Evolutionary conservation across 2,888 invertebrate genomes (phyloP).

Genomic region (Drosophila prolongata): DNA sequence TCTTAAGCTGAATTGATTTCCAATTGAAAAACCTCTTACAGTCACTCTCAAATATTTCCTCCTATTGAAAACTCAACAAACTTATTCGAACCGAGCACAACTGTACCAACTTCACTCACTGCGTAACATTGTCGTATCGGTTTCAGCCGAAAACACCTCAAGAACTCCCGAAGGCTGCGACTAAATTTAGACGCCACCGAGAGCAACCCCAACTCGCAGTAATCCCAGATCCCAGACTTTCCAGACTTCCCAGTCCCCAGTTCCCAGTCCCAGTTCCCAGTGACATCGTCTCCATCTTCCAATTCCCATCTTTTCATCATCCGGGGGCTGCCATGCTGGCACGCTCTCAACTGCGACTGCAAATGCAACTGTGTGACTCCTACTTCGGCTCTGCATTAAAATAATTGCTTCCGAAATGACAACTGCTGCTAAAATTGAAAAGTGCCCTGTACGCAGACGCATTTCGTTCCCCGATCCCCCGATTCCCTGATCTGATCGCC

Average conservation of each 20-base stretch:
- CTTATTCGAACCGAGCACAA: slow-evolving; percentile 44
- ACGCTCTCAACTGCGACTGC: slow-evolving; percentile 50
- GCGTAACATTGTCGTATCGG: slow-evolving; percentile 53
- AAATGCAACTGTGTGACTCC: slow-evolving; percentile 28
- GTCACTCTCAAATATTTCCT: not conserved
- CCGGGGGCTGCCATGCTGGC: slow-evolving; percentile 42
- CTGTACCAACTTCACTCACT: slow-evolving; percentile 54
- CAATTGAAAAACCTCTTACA: not conserved
- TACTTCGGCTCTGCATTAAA: slow-evolving; percentile 68
- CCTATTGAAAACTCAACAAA: not conserved
- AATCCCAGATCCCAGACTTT: slow-evolving; percentile 25
- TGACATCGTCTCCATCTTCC: slow-evolving; percentile 42
- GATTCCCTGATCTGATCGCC: slow-evolving; percentile 5
- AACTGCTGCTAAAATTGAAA: slow-evolving; percentile 63
- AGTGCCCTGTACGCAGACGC: slow-evolving; percentile 42
- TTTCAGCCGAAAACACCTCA: slow-evolving; percentile 69
- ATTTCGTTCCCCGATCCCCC: slow-evolving; percentile 15
- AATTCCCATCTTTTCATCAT: slow-evolving; percentile 24
- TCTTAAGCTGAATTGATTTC: not conserved
- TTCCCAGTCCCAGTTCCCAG: no score
- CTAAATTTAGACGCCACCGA: slow-evolving; percentile 67
- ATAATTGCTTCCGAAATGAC: slow-evolving; percentile 83
- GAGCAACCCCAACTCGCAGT: slow-evolving; percentile 25
- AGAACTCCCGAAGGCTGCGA: slow-evolving; percentile 43
- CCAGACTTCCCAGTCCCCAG: slow-evolving; percentile 38